A percentile compares a stretch with the other conserved stretches of the same genome.
Evolutionary conservation across 2,797 vertebrate genomes (phyloP).

Genomic region (Falco berigora): DNA sequence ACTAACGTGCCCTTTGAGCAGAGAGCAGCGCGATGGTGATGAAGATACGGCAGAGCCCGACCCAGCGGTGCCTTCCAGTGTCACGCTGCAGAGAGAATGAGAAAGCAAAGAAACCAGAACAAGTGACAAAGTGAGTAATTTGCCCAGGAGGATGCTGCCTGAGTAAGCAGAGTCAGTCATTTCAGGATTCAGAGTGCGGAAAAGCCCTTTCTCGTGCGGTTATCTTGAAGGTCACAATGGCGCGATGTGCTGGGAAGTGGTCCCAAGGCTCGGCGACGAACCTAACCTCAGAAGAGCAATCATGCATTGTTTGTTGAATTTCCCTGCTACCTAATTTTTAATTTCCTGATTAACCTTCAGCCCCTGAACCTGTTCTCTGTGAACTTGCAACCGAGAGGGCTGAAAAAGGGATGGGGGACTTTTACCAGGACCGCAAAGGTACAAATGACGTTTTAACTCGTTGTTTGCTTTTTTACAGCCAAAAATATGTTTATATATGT

Average conservation of each 20-base stretch:
- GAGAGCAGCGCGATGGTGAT: background rate
- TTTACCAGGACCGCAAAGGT: background rate
- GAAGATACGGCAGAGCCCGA: background rate
- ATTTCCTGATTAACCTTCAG: background rate
- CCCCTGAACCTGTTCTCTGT: background rate
- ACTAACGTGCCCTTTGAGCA: background rate
- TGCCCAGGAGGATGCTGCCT: background rate
- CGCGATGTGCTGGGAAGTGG: constrained; percentile 2
- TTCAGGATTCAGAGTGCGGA: background rate
- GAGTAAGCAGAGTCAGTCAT: constrained; percentile 45
- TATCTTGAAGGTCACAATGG: constrained; percentile 28
- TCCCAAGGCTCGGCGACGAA: background rate
- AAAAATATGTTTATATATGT: background rate
- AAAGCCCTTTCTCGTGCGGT: background rate
- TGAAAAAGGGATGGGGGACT: background rate
- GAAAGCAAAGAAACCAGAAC: constrained; percentile 8
- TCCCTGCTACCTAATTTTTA: background rate
- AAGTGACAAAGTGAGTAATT: background rate
- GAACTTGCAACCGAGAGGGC: background rate
- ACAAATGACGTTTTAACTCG: background rate
- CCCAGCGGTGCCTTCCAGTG: background rate
- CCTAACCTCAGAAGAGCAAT: background rate
- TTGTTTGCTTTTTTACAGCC: background rate
- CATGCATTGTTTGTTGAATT: background rate
- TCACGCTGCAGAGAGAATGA: background rate